Evolutionary conservation across 2,797 vertebrate genomes (phyloP).

Genomic region (Falco biarmicus): DNA sequence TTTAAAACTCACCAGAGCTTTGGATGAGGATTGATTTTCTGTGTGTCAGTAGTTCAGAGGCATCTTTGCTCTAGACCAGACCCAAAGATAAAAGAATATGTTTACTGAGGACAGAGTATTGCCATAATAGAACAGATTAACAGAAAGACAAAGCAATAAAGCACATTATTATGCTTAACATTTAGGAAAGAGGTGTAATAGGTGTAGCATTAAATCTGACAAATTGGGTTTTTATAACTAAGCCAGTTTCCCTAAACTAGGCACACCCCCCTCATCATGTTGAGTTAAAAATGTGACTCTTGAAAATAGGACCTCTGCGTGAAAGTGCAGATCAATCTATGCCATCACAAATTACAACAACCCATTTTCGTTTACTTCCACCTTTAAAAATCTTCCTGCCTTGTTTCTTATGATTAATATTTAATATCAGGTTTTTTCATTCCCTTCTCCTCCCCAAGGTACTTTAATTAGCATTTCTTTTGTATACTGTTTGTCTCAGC

Average conservation of each 20-base stretch:
- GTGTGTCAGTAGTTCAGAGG: neutral
- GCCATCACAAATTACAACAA: neutral
- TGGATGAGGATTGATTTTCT: neutral
- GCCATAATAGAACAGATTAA: neutral
- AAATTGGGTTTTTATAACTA: neutral
- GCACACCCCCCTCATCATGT: neutral
- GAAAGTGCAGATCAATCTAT: neutral
- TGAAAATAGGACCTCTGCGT: neutral
- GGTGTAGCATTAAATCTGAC: neutral
- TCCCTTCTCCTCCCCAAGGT: neutral
- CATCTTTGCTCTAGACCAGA: neutral
- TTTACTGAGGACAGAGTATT: neutral
- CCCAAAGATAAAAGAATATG: neutral
- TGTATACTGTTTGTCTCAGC: neutral
- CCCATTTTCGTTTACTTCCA: neutral
- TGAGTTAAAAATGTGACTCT: neutral
- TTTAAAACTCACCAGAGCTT: neutral
- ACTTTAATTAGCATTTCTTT: slow-evolving; percentile 45
- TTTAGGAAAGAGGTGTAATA: neutral
- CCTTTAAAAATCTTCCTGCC: neutral
- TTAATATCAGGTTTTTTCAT: slow-evolving; percentile 7
- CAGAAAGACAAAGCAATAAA: neutral
- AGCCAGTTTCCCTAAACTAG: neutral
- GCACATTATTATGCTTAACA: neutral
- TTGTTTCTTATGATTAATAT: slow-evolving; percentile 16